phyloP scores from a whole-genome alignment of 2,888 invertebrate genomes.

The Caenorhabditis sp. region DNA sequence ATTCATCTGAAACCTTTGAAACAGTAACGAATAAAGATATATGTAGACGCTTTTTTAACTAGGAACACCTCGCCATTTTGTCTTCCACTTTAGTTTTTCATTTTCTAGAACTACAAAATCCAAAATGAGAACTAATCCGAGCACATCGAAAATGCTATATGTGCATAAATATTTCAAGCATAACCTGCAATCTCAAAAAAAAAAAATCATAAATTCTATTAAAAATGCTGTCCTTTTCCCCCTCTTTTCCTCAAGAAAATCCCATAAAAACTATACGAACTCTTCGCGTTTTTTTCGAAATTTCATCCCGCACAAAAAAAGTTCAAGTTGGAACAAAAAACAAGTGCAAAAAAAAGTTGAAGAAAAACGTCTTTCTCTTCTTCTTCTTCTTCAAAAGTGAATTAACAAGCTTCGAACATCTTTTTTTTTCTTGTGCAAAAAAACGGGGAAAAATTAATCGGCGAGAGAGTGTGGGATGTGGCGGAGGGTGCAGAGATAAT shows the following conservation, averaged over 20 bases:
- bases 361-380: not conserved
- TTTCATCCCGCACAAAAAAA: not conserved
- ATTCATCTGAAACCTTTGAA: too few species aligned
- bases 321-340: not conserved
- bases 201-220: too few species aligned
- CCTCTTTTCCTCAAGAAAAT: not conserved
- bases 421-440: not conserved
- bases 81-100: too few species aligned
- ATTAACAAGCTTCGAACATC: not conserved
- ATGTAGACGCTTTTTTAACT: too few species aligned
- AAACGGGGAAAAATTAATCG: not conserved
- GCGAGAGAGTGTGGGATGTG: not conserved
- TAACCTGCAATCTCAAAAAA: too few species aligned
- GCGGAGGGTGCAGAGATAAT: not conserved
- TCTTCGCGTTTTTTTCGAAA: not conserved
- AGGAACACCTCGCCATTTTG: too few species aligned
- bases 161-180: too few species aligned
- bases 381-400: not conserved
- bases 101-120: too few species aligned
- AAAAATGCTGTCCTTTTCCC: too few species aligned
- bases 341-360: not conserved
- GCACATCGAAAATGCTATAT: too few species aligned
- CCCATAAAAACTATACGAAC: conserved; percentile 1
- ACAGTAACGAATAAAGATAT: too few species aligned
- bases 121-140: too few species aligned